phyloP scores from a whole-genome alignment of 2,113 vertebrate genomes.

The Cynocephalus volans region DNA sequence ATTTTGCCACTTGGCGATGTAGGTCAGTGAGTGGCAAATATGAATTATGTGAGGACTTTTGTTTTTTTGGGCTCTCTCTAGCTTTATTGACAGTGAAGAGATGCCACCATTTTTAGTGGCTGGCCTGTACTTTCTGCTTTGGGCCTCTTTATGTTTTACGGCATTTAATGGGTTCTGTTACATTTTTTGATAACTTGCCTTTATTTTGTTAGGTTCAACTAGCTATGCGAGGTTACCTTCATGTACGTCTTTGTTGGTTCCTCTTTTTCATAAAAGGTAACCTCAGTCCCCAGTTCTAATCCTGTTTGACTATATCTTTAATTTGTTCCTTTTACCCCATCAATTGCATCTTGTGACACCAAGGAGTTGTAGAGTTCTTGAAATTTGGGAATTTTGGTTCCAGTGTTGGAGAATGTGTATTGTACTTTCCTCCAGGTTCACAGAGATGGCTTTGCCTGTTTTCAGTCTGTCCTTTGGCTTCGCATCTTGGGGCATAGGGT shows the following conservation, averaged over 20 bases:
- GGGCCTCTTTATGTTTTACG: not conserved
- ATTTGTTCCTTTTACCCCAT: not conserved
- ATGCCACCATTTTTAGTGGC: not conserved
- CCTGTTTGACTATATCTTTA: not conserved
- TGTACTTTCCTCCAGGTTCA: not conserved
- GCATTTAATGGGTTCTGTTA: not conserved
- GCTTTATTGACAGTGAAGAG: not conserved
- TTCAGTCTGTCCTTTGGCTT: no score
- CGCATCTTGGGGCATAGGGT: not conserved
- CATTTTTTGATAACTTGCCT: no score
- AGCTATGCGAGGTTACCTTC: not conserved
- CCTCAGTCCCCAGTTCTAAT: not conserved
- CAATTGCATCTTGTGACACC: not conserved
- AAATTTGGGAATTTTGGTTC: not conserved
- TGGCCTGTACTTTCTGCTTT: not conserved
- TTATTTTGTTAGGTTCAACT: no score
- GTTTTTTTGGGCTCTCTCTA: not conserved
- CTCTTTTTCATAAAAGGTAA: constrained; percentile 1
- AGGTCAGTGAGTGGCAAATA: not conserved
- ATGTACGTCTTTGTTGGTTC: not conserved
- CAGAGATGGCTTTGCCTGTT: not conserved
- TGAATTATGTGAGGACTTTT: not conserved
- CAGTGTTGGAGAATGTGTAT: no score
- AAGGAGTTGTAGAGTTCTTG: not conserved
- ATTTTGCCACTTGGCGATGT: not conserved